Conservation (phyloP, 2,113 vertebrate genomes). For the Progne subis region DNA sequence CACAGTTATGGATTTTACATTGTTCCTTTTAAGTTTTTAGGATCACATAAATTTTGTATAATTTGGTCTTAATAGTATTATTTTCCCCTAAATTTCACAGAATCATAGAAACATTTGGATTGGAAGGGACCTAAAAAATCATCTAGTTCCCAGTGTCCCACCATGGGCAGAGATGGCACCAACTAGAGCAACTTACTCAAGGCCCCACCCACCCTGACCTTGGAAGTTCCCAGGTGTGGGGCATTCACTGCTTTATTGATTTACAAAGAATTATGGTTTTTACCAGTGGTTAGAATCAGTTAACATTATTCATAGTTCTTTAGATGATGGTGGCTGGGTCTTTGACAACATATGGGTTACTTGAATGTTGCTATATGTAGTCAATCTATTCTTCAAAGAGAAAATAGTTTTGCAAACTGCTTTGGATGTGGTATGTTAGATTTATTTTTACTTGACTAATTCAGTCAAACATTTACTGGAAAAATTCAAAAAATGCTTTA, state of each 20-base stretch:
- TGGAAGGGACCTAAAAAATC: background rate
- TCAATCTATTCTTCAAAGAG: background rate
- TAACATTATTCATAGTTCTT: background rate
- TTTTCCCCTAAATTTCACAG: background rate
- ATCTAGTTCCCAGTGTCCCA: no score
- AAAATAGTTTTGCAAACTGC: background rate
- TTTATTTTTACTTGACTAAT: background rate
- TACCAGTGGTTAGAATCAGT: background rate
- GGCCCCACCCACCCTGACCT: no score
- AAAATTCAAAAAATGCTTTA: background rate
- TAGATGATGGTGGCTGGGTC: background rate
- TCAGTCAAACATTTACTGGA: conserved; percentile 8
- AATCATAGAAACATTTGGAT: background rate
- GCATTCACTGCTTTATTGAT: background rate
- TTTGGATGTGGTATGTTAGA: background rate
- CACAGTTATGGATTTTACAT: background rate
- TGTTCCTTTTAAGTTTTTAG: background rate
- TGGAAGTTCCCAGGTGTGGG: background rate
- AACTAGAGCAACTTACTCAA: background rate
- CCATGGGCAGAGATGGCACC: background rate
- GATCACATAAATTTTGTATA: background rate
- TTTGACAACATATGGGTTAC: background rate
- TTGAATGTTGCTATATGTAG: background rate
- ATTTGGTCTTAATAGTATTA: background rate
- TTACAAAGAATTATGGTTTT: background rate